Conservation (phyloP, 2,888 invertebrate genomes). For the Cistogaster globosa region DNA sequence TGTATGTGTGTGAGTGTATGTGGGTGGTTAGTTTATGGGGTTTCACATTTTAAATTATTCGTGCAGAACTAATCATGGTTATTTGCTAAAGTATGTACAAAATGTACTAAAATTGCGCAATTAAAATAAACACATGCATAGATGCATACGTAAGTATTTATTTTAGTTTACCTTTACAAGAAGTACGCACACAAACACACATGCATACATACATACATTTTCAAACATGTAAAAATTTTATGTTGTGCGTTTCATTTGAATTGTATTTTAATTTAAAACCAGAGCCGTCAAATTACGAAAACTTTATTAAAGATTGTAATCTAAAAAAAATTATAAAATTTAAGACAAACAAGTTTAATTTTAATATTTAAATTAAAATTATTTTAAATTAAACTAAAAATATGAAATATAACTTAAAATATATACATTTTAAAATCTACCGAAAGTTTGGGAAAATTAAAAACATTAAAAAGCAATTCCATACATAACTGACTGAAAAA, state of each 20-base stretch:
- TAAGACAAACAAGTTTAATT: too few species aligned
- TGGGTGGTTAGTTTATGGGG: constrained; percentile 48
- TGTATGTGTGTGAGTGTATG: constrained; percentile 26
- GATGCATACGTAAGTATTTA: constrained; percentile 22
- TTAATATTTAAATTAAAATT: too few species aligned
- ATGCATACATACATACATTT: not conserved
- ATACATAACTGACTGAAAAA: too few species aligned
- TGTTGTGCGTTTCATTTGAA: constrained; percentile 31
- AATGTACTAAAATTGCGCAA: constrained; percentile 68
- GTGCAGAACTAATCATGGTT: constrained; percentile 75
- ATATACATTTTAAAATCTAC: too few species aligned
- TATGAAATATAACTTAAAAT: too few species aligned
- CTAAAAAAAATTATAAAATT: too few species aligned
- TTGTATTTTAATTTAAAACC: constrained; percentile 55
- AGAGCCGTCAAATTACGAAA: constrained; percentile 19
- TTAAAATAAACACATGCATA: constrained; percentile 52
- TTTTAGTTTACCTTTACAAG: constrained; percentile 14
- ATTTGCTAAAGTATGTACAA: constrained; percentile 69
- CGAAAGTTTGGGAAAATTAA: too few species aligned
- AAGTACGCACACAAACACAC: not conserved
- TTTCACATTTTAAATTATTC: constrained; percentile 72
- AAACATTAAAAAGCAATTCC: too few species aligned
- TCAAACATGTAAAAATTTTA: constrained; percentile 6
- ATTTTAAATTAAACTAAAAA: too few species aligned
- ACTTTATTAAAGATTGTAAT: too few species aligned